Evolutionary conservation across 2,797 vertebrate genomes (phyloP), one percentile per base, ranked within the genome.

Genomic region (Myripristis murdjan): DNA sequence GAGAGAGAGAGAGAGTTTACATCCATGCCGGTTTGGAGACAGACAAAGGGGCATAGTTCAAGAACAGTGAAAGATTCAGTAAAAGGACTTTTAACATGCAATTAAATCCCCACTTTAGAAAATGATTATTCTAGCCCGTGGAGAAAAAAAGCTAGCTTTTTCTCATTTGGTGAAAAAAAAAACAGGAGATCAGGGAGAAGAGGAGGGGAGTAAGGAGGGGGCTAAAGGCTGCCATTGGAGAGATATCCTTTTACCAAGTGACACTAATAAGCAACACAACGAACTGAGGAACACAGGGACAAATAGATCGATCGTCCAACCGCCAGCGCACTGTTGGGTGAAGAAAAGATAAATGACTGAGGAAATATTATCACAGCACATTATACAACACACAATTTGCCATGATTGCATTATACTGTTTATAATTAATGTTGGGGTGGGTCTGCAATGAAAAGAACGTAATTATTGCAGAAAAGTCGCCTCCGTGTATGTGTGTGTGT

Each of bases 41-140:
- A 89, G 86, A 88, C 79, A 81, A 87, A 85, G 64, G 84, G 75
- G 74, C 87, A 83, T 52, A 86, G 87, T 90, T 92, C 89, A 91
- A 92, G 87, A 90, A 80, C 87, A 78, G 68, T 46, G 70, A 76
- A 85, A 88, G 87, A 84, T 64, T 84, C 69, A 15, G 57, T n/a
- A 82, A 60, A 53, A 86, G 53, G 73, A 88, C 87, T 91, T 90
- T 89, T 83, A 87, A 84, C 79, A 81, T 59, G 87, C 87, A 92
- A 93, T 93, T 93, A 93, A 91, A 88, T 78, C 73, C 68, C 47
- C 18, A 37, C 83, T 82, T 91, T 82, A 64, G 67, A 83, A 81
- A 79, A 66, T 41, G 6, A 91, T 89, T 81, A 87, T 84, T 87
- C 83, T 20, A 65, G 76, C 80, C 70, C 58, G 43, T 60, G 67